Evolutionary conservation across 2,888 invertebrate species (phyloP).

Genomic region (Lutraria lutraria): DNA sequence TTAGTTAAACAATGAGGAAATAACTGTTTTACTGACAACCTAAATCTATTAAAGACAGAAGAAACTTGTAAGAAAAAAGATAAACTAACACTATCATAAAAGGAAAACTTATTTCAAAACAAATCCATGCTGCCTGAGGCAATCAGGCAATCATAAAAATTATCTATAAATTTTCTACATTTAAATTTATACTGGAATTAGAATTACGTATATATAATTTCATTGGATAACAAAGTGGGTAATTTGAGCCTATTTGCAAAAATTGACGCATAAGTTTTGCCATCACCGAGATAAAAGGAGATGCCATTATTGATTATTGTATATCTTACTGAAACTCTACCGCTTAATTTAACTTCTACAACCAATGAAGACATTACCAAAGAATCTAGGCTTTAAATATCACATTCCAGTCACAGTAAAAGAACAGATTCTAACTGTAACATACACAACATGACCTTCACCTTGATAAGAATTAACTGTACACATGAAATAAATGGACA

Average conservation of each 20-base stretch:
- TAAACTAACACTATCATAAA: background rate
- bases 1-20: too few species aligned
- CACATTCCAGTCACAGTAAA: too few species aligned
- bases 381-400: too few species aligned
- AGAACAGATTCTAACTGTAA: too few species aligned
- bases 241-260: background rate
- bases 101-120: background rate
- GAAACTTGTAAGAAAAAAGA: background rate
- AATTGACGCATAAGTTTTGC: background rate
- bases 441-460: too few species aligned
- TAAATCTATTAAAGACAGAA: background rate
- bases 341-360: too few species aligned
- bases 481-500: too few species aligned
- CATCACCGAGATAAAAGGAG: background rate
- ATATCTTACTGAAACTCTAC: background rate
- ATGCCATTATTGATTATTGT: background rate
- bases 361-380: too few species aligned
- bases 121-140: background rate
- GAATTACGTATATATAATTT: background rate
- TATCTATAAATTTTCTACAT: background rate
- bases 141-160: slow-evolving; percentile 5
- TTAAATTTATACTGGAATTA: background rate
- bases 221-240: background rate
- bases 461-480: too few species aligned
- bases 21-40: too few species aligned